A percentile compares a stretch with the other conserved stretches of the same genome.
These are phyloP conservation scores for Epinotia bilunana DNA, from an alignment of 2,888 invertebrate genomes.

Conservation along the genomic window DNA sequence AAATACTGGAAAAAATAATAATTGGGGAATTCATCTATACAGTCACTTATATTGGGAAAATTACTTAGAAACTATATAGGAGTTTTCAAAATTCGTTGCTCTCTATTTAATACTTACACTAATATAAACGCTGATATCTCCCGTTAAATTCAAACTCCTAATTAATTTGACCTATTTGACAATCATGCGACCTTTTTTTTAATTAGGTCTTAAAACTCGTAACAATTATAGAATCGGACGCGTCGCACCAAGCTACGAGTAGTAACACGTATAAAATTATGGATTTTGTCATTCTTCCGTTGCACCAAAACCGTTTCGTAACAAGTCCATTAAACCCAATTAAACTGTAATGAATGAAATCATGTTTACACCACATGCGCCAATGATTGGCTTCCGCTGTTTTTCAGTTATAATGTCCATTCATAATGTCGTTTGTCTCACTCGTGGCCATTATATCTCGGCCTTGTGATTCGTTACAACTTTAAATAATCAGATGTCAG, in stretches of 20 bases:
- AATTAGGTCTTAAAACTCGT: neutral
- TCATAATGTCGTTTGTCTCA: neutral
- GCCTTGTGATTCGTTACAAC: neutral
- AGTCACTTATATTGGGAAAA: no score
- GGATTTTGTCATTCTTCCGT: conserved; percentile 27
- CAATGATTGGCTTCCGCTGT: conserved; percentile 60
- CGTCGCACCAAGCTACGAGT: neutral
- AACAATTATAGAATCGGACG: neutral
- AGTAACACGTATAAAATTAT: conserved; percentile 5
- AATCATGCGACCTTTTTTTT: neutral
- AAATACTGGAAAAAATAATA: no score
- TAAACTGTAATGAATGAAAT: conserved; percentile 72
- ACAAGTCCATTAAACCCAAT: conserved; percentile 50
- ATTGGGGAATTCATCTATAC: no score
- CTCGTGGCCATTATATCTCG: neutral
- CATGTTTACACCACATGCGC: conserved; percentile 67
- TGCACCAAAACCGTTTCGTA: conserved; percentile 33
- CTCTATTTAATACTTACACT: no score
- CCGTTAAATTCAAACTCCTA: no score
- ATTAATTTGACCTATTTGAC: no score
- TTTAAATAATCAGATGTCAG: neutral
- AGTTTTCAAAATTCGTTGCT: no score
- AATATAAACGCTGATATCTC: no score
- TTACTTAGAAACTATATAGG: no score
- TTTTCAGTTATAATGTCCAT: conserved; percentile 18